Evolutionary conservation across 2,888 invertebrate species (phyloP).

Genomic region (Caenorhabditis uteleia): DNA sequence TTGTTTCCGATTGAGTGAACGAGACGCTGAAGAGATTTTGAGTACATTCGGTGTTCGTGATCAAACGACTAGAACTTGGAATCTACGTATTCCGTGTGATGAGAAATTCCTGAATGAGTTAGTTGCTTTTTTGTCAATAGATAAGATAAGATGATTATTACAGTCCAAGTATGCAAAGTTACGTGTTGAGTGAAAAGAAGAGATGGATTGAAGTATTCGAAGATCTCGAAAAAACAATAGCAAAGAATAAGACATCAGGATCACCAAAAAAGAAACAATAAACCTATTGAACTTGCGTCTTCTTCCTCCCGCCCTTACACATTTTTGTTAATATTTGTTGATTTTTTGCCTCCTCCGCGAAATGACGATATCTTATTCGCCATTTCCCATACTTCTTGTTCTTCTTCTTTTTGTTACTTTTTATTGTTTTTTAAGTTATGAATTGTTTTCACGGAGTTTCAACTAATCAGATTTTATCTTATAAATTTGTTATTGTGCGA

Average conservation of each 20-base stretch:
- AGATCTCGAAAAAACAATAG: conserved; percentile 11
- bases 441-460: too few species aligned
- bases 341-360: too few species aligned
- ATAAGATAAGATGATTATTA: not conserved
- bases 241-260: not conserved
- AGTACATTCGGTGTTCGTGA: conserved; percentile 33
- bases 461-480: too few species aligned
- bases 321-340: too few species aligned
- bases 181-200: conserved; percentile 24
- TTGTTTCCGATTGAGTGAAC: conserved; percentile 38
- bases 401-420: too few species aligned
- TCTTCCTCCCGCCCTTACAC: not conserved
- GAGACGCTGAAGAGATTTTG: conserved; percentile 44
- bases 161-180: conserved; percentile 24
- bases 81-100: conserved; percentile 32
- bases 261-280: too few species aligned
- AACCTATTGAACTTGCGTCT: too few species aligned
- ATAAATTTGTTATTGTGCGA: too few species aligned
- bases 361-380: too few species aligned
- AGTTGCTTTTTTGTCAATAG: not conserved
- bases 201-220: conserved; percentile 31
- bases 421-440: too few species aligned
- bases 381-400: too few species aligned
- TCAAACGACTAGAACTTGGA: conserved; percentile 36
- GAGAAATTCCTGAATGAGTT: conserved; percentile 30